These are phyloP conservation scores for Rhopalosiphum nymphaeae DNA, from an alignment of 2,888 invertebrate species.

Conservation along the genomic window DNA sequence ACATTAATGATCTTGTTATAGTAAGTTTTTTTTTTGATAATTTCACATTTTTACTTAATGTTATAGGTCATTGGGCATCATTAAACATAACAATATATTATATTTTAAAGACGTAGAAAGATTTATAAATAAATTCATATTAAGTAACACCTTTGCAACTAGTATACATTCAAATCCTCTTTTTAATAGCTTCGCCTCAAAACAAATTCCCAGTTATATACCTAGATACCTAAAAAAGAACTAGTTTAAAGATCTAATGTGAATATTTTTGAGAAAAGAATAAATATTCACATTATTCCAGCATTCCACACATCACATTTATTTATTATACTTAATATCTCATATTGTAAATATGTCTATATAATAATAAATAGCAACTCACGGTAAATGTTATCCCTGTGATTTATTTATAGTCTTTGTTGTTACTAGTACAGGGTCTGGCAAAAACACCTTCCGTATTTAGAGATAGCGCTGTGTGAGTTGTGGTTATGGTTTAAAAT, in stretches of 20 bases:
- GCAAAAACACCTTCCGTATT: no score
- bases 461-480: no score
- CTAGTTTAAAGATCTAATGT: no score
- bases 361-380: background rate
- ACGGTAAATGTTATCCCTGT: background rate
- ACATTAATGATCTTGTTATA: background rate
- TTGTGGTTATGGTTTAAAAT: no score
- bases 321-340: background rate
- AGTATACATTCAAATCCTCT: background rate
- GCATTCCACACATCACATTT: background rate
- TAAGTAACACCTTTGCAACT: background rate
- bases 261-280: no score
- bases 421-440: background rate
- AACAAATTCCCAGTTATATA: background rate
- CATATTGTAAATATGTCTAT: background rate
- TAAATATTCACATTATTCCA: background rate
- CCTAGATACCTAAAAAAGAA: background rate
- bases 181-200: background rate
- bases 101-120: no score
- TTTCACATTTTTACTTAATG: background rate
- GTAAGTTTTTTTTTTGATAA: slow-evolving; percentile 35
- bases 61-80: background rate
- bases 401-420: background rate
- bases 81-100: background rate
- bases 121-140: background rate